Evolutionary conservation across 2,888 invertebrate genomes (phyloP).

Genomic region (Gari tellinella): DNA sequence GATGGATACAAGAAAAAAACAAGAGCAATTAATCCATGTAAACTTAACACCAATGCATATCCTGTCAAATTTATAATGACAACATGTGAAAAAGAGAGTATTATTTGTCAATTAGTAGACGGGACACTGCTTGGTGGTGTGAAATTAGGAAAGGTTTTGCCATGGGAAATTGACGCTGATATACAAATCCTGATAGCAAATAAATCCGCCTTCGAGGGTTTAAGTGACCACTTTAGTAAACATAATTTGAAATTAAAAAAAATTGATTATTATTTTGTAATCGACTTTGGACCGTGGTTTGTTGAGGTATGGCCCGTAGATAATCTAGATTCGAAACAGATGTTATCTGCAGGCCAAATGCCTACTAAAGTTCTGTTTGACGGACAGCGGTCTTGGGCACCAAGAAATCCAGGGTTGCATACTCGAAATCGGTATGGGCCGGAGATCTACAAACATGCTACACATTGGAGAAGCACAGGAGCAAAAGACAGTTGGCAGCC

Average conservation of each 20-base stretch:
- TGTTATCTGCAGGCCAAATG: slow-evolving; percentile 52
- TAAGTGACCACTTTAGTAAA: no score
- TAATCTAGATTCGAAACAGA: no score
- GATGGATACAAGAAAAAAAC: neutral
- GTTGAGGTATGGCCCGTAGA: no score
- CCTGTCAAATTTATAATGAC: slow-evolving; percentile 66
- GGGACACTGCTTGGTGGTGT: slow-evolving; percentile 81
- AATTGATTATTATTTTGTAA: no score
- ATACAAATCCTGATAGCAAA: no score
- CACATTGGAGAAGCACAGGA: slow-evolving; percentile 72
- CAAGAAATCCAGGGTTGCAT: slow-evolving; percentile 79
- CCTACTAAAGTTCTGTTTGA: slow-evolving; percentile 73
- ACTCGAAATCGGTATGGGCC: slow-evolving; percentile 78
- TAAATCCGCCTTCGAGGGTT: no score
- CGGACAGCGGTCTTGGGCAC: slow-evolving; percentile 75
- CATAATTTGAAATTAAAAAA: no score
- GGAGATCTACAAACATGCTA: slow-evolving; percentile 78
- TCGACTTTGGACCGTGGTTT: no score
- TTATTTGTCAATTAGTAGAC: slow-evolving; percentile 77
- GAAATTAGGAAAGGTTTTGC: no score
- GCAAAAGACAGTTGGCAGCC: slow-evolving; percentile 66
- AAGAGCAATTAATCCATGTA: slow-evolving; percentile 71
- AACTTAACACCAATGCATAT: slow-evolving; percentile 66
- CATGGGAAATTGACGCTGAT: slow-evolving; percentile 73
- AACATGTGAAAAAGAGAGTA: slow-evolving; percentile 62